Evolutionary conservation across 2,113 vertebrate species (phyloP), one percentile per base, ranked within the genome.

Genomic region (Sebastes schlegelii): DNA sequence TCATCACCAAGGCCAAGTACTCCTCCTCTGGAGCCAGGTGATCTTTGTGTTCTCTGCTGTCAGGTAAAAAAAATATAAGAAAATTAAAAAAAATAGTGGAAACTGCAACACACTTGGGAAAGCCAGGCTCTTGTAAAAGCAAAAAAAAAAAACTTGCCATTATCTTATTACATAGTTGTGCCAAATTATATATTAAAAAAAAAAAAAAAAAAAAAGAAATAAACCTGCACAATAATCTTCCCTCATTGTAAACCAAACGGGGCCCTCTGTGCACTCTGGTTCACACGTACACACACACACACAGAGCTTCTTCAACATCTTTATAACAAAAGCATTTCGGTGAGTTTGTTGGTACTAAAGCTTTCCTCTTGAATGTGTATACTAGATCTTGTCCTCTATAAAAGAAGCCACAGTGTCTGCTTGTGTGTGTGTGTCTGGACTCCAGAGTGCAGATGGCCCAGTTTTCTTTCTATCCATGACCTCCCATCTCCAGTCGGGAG

Each of bases 1-100:
- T 99, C 96, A 97, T 99, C 96, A 98, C 98, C 94, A 99, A 98
- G 97, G 98, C 98, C 94, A 99, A 99, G 96, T 99, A 97, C 95
- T 97, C 97, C 4, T 96, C 96, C 4, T 96, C 96, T 85, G 95
- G 96, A 23, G 94, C 96, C 84, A 96, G 97, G 96, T 98, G 97
- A 98, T 95, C 86, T 94, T 85, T 34, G 34, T 34, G 34, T 34
- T 78, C 88, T 87, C 86, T 84, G 82, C 93, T 88, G 89, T 88
- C 93, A 92, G 91, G 91, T 93, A 92, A 88, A 87, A 79, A 34
- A 43, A 57, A 52, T 40, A 61, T 80, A 49, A 67, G 21, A 19
- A 77, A 74, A 65, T 7, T 80, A 45, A 67, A 45, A 45, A 21
- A 80, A 74, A 65, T 7, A 63, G 81, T 75, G 77, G 54, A 76